Evolutionary conservation across 2,797 vertebrate genomes (phyloP).

Genomic region (Clamator glandarius): DNA sequence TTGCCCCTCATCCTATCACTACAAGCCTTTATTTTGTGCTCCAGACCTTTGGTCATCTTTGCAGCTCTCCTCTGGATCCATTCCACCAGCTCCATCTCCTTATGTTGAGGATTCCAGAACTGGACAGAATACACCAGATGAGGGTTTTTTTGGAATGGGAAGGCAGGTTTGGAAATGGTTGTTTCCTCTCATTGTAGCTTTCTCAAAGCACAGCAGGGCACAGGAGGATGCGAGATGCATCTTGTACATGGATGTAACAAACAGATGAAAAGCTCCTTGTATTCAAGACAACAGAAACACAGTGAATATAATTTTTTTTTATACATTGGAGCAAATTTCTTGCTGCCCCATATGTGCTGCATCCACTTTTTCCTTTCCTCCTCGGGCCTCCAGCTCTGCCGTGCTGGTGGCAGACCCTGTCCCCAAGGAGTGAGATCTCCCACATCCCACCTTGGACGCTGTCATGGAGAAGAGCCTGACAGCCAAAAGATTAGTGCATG

Average conservation of each 20-base stretch:
- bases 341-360: accelerated
- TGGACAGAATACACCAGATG: too few relatives aligned
- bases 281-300: accelerated
- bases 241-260: neutral
- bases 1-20: too few relatives aligned
- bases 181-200: neutral
- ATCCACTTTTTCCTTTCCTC: neutral
- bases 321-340: too few relatives aligned
- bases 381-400: neutral
- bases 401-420: neutral
- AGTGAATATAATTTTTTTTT: accelerated
- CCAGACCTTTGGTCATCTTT: too few relatives aligned
- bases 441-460: neutral
- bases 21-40: too few relatives aligned
- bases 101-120: too few relatives aligned
- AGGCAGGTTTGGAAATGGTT: neutral
- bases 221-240: neutral
- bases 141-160: neutral
- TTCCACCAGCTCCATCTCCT: too few relatives aligned
- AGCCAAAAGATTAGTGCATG: neutral
- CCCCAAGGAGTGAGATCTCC: accelerated
- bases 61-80: too few relatives aligned
- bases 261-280: neutral
- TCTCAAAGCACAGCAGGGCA: accelerated
- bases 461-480: neutral